Percentiles rank a stretch among this genome's conserved stretches.
phyloP scores from a whole-genome alignment of 2,888 invertebrate genomes.

The Calliphora vomitoria region DNA sequence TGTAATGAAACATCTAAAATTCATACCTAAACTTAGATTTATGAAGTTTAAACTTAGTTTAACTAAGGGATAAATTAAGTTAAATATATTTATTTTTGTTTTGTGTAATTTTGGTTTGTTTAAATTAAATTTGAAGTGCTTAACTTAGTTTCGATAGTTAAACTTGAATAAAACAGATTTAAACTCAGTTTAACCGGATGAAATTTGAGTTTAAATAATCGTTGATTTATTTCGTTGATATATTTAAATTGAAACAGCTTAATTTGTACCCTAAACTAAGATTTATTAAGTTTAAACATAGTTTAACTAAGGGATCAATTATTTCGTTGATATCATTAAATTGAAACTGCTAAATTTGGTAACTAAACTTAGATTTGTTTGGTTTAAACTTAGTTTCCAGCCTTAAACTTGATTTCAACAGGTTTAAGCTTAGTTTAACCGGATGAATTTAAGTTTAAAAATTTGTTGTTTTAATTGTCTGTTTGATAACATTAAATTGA shows the following conservation, averaged over 20 bases:
- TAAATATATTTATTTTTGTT: too few species aligned
- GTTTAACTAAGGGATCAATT: neutral
- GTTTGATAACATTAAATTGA: too few species aligned
- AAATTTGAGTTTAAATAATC: neutral
- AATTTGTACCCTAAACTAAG: too few species aligned
- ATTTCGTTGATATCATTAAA: too few species aligned
- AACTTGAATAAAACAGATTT: neutral
- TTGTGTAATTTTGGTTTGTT: too few species aligned
- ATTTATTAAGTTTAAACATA: neutral
- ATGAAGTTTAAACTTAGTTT: neutral
- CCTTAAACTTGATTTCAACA: neutral
- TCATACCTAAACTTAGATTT: neutral
- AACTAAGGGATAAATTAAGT: neutral
- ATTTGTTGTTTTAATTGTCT: too few species aligned
- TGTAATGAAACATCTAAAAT: neutral
- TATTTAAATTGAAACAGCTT: neutral
- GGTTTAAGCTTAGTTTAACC: slow-evolving; percentile 2
- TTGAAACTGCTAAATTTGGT: too few species aligned
- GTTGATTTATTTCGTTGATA: neutral
- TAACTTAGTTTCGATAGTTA: too few species aligned
- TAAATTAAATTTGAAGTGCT: too few species aligned
- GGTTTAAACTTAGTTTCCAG: too few species aligned
- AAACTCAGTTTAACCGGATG: neutral
- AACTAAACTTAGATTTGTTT: too few species aligned
- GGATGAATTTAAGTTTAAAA: too few species aligned